These are phyloP conservation scores for Parnassius apollo DNA, from an alignment of 2,888 invertebrate species.

Conservation along the genomic window DNA sequence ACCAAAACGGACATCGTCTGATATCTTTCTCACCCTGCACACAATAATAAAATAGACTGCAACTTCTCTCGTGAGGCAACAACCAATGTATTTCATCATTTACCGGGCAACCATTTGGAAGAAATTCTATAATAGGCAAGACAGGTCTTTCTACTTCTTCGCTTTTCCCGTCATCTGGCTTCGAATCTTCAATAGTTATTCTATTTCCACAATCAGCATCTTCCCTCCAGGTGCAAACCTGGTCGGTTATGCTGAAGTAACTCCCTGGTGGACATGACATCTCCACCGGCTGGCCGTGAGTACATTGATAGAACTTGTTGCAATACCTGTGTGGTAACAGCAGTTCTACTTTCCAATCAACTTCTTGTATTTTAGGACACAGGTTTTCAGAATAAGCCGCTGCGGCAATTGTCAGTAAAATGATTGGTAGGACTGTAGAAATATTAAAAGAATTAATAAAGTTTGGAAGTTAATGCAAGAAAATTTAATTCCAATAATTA, in stretches of 20 bases:
- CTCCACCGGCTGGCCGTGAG: constrained; percentile 82
- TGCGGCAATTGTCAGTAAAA: background rate
- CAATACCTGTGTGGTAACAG: constrained; percentile 81
- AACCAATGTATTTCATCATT: constrained; percentile 58
- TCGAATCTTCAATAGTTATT: constrained; percentile 38
- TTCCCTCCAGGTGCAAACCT: constrained; percentile 82
- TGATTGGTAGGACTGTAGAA: background rate
- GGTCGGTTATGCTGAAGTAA: constrained; percentile 76
- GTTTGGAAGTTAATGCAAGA: background rate
- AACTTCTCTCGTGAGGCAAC: constrained; percentile 53
- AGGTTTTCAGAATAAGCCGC: background rate
- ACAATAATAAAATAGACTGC: constrained; percentile 63
- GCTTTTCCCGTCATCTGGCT: background rate
- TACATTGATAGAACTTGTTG: constrained; percentile 84
- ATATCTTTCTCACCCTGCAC: constrained; percentile 52
- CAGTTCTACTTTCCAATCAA: constrained; percentile 61
- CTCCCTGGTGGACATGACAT: constrained; percentile 79
- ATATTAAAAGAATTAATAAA: background rate
- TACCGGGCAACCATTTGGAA: constrained; percentile 53
- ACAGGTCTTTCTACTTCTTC: constrained; percentile 10
- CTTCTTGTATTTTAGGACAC: constrained; percentile 38
- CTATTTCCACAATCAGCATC: constrained; percentile 82
- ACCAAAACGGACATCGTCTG: constrained; percentile 42
- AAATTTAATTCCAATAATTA: background rate
- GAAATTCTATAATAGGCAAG: constrained; percentile 11